phyloP scores from a whole-genome alignment of 2,113 vertebrate genomes.

The Cricetomys ansorgei region DNA sequence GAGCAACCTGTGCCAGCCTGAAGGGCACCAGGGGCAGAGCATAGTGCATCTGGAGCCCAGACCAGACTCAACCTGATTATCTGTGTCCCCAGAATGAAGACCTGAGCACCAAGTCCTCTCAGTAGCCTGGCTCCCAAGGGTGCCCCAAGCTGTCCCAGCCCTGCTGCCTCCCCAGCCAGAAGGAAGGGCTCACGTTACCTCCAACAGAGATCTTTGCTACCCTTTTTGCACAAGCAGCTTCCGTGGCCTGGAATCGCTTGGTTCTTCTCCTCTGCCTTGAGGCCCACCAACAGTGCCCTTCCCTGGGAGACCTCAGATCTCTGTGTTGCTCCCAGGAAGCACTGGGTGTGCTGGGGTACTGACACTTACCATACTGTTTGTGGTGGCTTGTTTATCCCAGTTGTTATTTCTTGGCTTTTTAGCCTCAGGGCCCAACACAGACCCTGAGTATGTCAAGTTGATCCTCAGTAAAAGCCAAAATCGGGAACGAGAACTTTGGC shows the following conservation, averaged over 20 bases:
- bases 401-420: slow-evolving; percentile 3
- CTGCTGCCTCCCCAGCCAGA: neutral
- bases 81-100: neutral
- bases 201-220: neutral
- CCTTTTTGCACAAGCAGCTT: neutral
- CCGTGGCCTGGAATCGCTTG: neutral
- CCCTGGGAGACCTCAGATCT: neutral
- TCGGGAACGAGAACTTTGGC: neutral
- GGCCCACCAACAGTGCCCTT: neutral
- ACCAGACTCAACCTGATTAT: too few species aligned
- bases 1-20: neutral
- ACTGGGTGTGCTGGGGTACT: neutral
- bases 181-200: neutral
- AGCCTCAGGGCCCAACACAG: neutral
- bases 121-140: neutral
- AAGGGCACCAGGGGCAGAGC: neutral
- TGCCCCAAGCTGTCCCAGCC: neutral
- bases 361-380: neutral
- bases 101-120: neutral
- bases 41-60: neutral
- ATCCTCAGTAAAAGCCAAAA: neutral
- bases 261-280: neutral
- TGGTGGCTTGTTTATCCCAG: neutral
- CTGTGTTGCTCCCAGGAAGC: neutral
- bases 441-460: neutral